phyloP scores from a whole-genome alignment of 2,113 vertebrate genomes.

The Tyrannus savana region DNA sequence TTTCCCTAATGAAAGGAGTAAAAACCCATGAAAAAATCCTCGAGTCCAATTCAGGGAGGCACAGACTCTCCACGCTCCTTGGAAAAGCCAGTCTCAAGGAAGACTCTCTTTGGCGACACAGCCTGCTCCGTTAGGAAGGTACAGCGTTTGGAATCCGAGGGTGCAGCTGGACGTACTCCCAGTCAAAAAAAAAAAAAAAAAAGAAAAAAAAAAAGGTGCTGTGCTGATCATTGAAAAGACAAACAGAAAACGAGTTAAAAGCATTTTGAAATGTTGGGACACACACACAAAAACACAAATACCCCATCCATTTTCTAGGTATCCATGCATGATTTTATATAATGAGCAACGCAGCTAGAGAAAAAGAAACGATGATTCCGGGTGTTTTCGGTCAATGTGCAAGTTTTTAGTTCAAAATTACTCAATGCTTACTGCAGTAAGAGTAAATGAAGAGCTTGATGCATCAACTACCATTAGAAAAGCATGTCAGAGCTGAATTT shows the following conservation, averaged over 20 bases:
- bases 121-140: constrained; percentile 52
- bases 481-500: neutral
- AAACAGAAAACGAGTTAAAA: neutral
- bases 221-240: neutral
- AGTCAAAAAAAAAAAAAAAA: neutral
- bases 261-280: constrained; percentile 62
- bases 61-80: constrained; percentile 1
- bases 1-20: constrained; percentile 30
- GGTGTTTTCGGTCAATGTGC: neutral
- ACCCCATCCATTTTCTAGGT: neutral
- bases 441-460: neutral
- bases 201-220: constrained; percentile 14
- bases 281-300: constrained; percentile 43
- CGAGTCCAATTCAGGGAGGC: constrained; percentile 26
- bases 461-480: neutral
- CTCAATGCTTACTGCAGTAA: neutral
- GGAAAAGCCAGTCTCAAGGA: constrained; percentile 38
- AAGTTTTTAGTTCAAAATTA: neutral
- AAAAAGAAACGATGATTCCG: neutral
- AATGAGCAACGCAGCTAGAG: neutral
- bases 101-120: constrained; percentile 55
- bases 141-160: constrained; percentile 50
- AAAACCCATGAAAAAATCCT: constrained; percentile 37
- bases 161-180: constrained; percentile 2
- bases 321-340: constrained; percentile 38